Base-by-base conservation (phyloP, 2,797 vertebrate species). In the Propithecus deckenii region DNA sequence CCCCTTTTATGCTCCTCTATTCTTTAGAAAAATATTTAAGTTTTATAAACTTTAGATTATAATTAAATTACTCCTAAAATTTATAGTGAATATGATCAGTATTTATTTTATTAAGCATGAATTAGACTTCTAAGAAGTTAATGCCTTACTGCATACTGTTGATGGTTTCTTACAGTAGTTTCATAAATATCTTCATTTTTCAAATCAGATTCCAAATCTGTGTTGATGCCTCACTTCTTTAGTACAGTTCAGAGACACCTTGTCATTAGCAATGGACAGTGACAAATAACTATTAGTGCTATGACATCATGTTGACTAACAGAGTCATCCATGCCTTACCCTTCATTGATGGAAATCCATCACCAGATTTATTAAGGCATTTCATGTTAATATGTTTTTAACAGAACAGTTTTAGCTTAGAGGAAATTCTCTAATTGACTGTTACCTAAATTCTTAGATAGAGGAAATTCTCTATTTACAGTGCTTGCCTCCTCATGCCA, bases 31-130 rank as follows among this genome's bases (percentile, higher is more conserved):
- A 88, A 50, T 57, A 72, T 14, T 48, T 75, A 67, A 22, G 4
- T 61, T 76, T 97, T 74, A 76, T 52, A 95, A 96, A n/a, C 5
- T 69, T 41, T 94, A 72, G 80, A 75, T 75, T 74, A 75, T 50
- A 96, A 75, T 88, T 79, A 89, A 84, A 93, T 89, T 57, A 23
- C 2, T 46, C 3, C n/a, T 80, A 88, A 59, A 79, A 71, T 46
- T 46, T 76, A 83, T 35, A 83, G 12, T 52, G n/a, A 89, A 72
- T 71, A 84, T 50, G 91, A 75, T 52, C 4, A 0, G 4, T 0
- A 85, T 75, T 84, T 48, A 25, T 85, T 78, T 61, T 59, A 43
- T 81, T 86, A 89, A 55, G 2, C 3, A 80, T 25, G 5, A 7
- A 57, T 83, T 61, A 63, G 18, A 83, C 11, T 55, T 95, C 55